Evolutionary conservation across 2,888 invertebrate species (phyloP).

Genomic region (Trachelus stipa): DNA sequence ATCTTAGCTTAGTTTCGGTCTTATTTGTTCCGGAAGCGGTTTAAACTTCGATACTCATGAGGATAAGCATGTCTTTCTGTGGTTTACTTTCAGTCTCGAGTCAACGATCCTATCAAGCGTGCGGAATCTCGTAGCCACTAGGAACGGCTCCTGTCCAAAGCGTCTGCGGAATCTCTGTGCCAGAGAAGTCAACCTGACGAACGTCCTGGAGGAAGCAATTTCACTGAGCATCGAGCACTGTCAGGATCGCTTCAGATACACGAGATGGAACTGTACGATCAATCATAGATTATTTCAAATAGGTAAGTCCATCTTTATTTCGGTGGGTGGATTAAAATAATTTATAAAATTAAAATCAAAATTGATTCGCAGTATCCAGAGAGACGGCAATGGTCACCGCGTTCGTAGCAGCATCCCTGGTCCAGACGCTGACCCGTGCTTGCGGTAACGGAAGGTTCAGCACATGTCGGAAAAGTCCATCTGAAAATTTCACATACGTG

Average conservation of each 20-base stretch:
- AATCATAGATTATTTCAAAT: slow-evolving; percentile 70
- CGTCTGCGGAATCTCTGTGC: slow-evolving; percentile 70
- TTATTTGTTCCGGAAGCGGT: neutral
- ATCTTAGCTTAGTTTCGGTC: neutral
- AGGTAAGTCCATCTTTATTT: slow-evolving; percentile 33
- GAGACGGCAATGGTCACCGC: slow-evolving; percentile 82
- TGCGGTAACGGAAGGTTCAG: slow-evolving; percentile 78
- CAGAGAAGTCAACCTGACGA: slow-evolving; percentile 70
- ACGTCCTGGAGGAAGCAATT: slow-evolving; percentile 70
- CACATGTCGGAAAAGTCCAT: slow-evolving; percentile 58
- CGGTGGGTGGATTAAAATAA: neutral
- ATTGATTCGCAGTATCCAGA: slow-evolving; percentile 69
- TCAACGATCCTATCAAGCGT: slow-evolving; percentile 11
- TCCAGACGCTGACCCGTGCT: slow-evolving; percentile 77
- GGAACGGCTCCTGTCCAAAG: slow-evolving; percentile 12
- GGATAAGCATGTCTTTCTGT: neutral
- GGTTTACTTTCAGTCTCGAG: neutral
- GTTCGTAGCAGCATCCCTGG: slow-evolving; percentile 78
- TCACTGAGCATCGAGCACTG: slow-evolving; percentile 73
- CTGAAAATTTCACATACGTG: neutral
- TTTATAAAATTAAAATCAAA: neutral
- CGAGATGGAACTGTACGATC: slow-evolving; percentile 79
- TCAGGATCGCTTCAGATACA: slow-evolving; percentile 75
- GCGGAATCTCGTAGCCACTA: neutral
- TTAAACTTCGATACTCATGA: neutral